Base-by-base conservation (phyloP, 2,888 invertebrate species). In the Drosophila prostipennis region DNA sequence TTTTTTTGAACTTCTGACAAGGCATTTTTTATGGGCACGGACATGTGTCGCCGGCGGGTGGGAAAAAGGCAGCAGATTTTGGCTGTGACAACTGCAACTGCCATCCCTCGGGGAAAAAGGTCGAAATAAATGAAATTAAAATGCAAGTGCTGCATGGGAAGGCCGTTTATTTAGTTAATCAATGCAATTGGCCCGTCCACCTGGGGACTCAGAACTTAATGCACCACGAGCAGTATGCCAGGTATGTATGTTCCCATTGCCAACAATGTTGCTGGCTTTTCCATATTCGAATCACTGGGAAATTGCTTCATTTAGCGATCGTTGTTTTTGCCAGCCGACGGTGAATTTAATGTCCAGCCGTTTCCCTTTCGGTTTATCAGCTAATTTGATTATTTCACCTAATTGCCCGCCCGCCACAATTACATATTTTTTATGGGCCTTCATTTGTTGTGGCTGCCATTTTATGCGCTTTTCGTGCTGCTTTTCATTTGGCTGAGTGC, bases 111-210 rank as follows among this genome's bases (percentile, higher is more conserved):
- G 84, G 84, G 79, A 65, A 77, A 76, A 64, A 57, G 63, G 69
- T 63, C 74, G 48, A 63, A 54, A 63, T 77, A 77, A 72, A 84
- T 77, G 69, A 80, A 83, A 83, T 81, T 81, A 80, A 83, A 70
- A 59, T 58, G 59, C 68, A 70, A 48, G 55, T 59, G 39, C 70
- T 60, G 52, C 56, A 39, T 54, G 69, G 60, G 72, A 84, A 61
- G 64, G 52, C 49, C 53, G 59, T 71, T 80, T 80, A 81, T 79
- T 84, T 80, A 84, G 84, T 81, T 81, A 84, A 81, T 81, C 81
- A 84, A 81, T 84, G 84, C 84, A 80, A 80, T 71, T 57, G 64
- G 39, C 45, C 45, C 55, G 32, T 72, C 71, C 76, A 76, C 76
- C 81, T 76, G 64, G 84, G 80, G 78, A 23, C 34, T 29, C 32